Base-by-base conservation (phyloP, 2,113 vertebrate genomes). In the Sinocyclocheilus maitianheensis region DNA sequence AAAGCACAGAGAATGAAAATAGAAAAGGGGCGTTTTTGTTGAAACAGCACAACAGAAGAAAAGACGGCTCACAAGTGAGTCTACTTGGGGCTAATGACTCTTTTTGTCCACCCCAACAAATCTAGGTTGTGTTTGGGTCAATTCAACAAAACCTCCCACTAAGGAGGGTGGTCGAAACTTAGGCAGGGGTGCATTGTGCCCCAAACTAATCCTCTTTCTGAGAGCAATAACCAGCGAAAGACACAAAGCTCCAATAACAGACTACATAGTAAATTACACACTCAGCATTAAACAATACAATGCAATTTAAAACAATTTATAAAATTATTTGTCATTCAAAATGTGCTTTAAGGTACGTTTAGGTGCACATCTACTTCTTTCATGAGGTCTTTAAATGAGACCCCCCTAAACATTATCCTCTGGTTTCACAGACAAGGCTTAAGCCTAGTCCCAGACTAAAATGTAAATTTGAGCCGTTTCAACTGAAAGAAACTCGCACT, bases 201-300 rank as follows among this genome's bases (percentile, higher is more conserved):
- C 81, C 72, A 65, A 62, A 83, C 51, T 90, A 87, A 88, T 86
- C 86, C 81, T 58, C 24, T 86, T 78, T 67, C 24, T n/a, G 80
- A 71, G 53, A 60, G 11, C 69, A 24, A 14, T 62, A 55, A 76
- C 9, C 48, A 69, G 74, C 72, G 63, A 51, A 51, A 58, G 51
- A 72, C 51, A 11, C 58, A 87, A 77, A 43, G 34, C 7, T 60
- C 81, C 65, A 78, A 65, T 14, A 85, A 85, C 74, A 84, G 46
- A 20, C 60, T 76, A n/a, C 55, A 75, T 13, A 13, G 14, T 30
- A 43, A 16, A 10, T 3, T 65, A 46, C 7, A 65, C 11, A 40
- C 22, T 34, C 48, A 43, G 43, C 43, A 8, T 7, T 4, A 67
- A 12, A n/a, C 18, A 22, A 78, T 34, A 67, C 26, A 22, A 74